Evolutionary conservation across 2,797 vertebrate genomes (phyloP).

Genomic region (Poeciliopsis presidionis): DNA sequence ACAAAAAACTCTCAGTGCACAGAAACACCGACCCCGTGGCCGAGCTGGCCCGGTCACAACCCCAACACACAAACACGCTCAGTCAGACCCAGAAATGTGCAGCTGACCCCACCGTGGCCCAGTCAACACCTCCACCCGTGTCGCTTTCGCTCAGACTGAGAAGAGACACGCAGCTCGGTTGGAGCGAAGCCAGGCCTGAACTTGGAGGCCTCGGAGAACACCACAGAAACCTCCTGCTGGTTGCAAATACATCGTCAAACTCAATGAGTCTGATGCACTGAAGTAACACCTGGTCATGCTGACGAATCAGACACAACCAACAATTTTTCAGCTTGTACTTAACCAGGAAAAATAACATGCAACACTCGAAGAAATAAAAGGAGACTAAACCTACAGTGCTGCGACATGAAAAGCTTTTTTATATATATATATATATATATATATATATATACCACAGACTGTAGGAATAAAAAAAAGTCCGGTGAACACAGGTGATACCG

Average conservation of each 20-base stretch:
- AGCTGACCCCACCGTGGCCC: constrained; percentile 56
- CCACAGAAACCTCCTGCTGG: constrained; percentile 2
- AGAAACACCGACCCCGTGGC: constrained; percentile 52
- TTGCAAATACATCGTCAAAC: not conserved
- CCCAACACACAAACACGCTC: constrained; percentile 18
- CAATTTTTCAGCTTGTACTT: no score
- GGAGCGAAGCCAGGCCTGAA: constrained; percentile 59
- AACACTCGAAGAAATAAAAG: no score
- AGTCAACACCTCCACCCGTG: constrained; percentile 63
- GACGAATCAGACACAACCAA: not conserved
- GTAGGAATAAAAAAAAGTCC: no score
- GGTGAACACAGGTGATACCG: no score
- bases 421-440: no score
- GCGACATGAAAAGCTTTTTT: no score
- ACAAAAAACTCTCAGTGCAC: constrained; percentile 33
- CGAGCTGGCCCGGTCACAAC: constrained; percentile 54
- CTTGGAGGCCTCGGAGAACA: constrained; percentile 45
- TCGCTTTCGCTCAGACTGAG: constrained; percentile 62
- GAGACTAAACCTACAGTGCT: no score
- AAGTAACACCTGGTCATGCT: not conserved
- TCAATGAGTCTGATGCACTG: not conserved
- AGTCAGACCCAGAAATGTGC: constrained; percentile 29
- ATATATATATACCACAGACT: no score
- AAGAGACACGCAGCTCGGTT: constrained; percentile 48
- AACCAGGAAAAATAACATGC: no score